These are phyloP conservation scores for Eulacestoma nigropectus DNA, from an alignment of 2,113 vertebrate species.

Conservation along the genomic window DNA sequence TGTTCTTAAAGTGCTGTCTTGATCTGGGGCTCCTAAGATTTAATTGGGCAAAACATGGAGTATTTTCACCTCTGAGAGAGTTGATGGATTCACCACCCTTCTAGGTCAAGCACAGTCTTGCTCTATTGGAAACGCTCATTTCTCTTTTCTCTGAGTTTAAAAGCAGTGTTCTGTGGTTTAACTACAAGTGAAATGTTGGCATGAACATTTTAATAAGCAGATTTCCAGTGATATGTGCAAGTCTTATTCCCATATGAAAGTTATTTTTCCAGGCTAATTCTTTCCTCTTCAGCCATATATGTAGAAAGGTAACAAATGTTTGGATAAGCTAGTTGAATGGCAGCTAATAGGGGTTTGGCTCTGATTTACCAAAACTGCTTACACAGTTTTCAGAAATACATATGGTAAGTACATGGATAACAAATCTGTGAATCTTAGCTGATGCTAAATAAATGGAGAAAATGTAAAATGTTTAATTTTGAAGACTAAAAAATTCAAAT, in stretches of 20 bases:
- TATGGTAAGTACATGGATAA: constrained; percentile 9
- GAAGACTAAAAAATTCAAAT: neutral
- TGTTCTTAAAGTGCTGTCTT: neutral
- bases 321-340: constrained; percentile 2
- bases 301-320: constrained; percentile 6
- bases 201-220: constrained; percentile 6
- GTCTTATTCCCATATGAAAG: neutral
- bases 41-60: neutral
- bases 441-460: neutral
- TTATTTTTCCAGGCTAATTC: neutral
- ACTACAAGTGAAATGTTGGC: neutral
- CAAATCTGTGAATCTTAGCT: neutral
- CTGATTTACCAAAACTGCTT: constrained; percentile 3
- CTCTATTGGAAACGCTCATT: constrained; percentile 53
- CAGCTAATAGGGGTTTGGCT: neutral
- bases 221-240: constrained; percentile 1
- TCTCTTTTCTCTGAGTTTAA: neutral
- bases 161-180: neutral
- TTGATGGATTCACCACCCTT: neutral
- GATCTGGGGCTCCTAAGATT: neutral
- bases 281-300: neutral
- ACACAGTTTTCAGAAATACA: neutral
- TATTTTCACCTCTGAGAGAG: neutral
- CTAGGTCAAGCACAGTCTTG: constrained; percentile 25
- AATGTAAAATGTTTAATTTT: neutral